Evolutionary conservation across 2,113 vertebrate species (phyloP).

Genomic region (Ifrita kowaldi): DNA sequence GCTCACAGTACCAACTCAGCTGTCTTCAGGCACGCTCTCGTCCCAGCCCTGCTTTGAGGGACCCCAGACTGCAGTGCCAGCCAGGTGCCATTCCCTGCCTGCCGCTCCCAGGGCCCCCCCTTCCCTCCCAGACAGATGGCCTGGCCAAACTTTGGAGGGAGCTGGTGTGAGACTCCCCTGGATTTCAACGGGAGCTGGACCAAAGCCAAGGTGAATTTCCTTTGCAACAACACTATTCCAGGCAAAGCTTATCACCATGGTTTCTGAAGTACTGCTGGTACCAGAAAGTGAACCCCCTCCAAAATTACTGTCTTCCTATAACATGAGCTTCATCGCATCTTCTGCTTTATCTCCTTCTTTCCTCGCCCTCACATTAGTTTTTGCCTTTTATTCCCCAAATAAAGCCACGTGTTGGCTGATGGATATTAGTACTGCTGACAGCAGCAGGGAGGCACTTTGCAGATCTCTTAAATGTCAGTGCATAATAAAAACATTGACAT

Average conservation of each 20-base stretch:
- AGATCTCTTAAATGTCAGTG: neutral
- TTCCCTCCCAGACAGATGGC: neutral
- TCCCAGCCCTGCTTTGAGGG: neutral
- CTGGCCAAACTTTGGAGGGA: neutral
- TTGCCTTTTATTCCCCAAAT: neutral
- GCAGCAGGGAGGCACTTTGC: neutral
- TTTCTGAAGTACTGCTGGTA: constrained; percentile 20
- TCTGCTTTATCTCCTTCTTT: neutral
- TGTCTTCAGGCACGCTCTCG: fast-evolving
- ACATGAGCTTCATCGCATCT: neutral
- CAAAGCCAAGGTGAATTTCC: constrained; percentile 3
- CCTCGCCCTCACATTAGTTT: neutral
- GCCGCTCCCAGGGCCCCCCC: neutral
- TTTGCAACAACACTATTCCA: neutral
- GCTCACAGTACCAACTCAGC: neutral
- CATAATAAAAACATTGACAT: neutral
- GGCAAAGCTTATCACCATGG: constrained; percentile 42
- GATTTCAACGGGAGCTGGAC: neutral
- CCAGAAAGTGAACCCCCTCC: neutral
- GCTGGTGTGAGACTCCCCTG: fast-evolving
- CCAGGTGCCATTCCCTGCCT: neutral
- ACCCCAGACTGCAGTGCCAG: neutral
- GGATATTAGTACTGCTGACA: neutral
- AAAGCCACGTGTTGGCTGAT: fast-evolving
- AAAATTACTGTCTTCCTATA: neutral